Conservation (phyloP, 2,797 vertebrate genomes). For the Trichosurus vulpecula region DNA sequence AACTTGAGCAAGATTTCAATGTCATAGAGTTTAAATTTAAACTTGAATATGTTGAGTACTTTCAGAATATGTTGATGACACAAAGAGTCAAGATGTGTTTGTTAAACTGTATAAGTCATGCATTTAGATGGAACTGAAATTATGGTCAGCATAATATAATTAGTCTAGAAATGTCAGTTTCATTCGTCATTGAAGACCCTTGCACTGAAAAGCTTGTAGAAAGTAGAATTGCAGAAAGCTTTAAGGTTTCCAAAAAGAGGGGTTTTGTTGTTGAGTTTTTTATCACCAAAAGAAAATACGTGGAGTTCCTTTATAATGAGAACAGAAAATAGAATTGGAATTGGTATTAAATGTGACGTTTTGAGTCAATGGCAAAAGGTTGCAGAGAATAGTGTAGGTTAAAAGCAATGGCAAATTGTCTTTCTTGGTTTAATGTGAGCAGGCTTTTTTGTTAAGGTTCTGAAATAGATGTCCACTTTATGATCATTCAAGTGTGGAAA, state of each 20-base stretch:
- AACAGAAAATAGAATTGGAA: background rate
- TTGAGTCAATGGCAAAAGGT: background rate
- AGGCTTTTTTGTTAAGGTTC: conserved; percentile 39
- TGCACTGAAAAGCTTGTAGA: background rate
- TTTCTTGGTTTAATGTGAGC: conserved; percentile 39
- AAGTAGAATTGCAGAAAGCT: background rate
- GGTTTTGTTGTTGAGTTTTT: conserved; percentile 34
- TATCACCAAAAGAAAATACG: conserved; percentile 46
- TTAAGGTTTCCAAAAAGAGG: background rate
- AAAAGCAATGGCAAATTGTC: conserved; percentile 15
- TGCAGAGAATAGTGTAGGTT: conserved; percentile 32
- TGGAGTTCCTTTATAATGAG: conserved; percentile 38
- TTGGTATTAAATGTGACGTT: conserved; percentile 38
- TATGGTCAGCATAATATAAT: background rate
- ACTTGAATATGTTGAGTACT: background rate
- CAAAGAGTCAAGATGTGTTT: background rate
- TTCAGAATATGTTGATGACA: background rate
- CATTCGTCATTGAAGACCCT: background rate
- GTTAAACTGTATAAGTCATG: background rate
- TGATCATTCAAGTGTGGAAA: conserved; percentile 19
- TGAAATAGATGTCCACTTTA: conserved; percentile 40
- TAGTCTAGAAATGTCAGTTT: background rate
- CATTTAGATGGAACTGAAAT: conserved; percentile 9
- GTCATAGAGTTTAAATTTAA: background rate
- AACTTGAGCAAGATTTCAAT: background rate